Percentiles rank a stretch among this genome's conserved stretches.
Conservation (phyloP, 2,797 vertebrate genomes). For the Pseudopleuronectes americanus region DNA sequence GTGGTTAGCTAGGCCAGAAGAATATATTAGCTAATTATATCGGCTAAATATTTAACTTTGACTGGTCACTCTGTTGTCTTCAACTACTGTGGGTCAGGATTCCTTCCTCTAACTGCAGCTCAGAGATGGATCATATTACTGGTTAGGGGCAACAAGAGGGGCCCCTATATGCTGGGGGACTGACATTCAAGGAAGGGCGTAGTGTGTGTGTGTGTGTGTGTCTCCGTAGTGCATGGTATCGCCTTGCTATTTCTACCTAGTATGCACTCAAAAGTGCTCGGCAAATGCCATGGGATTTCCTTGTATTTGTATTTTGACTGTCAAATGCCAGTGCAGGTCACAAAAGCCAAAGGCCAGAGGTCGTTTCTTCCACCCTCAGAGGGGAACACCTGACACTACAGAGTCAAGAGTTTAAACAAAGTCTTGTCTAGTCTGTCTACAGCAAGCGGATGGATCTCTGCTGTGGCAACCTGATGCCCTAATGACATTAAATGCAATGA, state of each 20-base stretch:
- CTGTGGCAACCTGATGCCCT: slow-evolving; percentile 15
- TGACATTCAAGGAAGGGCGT: slow-evolving; percentile 46
- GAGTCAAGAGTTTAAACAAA: slow-evolving; percentile 77
- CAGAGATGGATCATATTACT: slow-evolving; percentile 68
- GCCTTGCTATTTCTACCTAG: slow-evolving; percentile 9
- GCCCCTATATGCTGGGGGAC: slow-evolving; percentile 39
- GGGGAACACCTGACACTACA: slow-evolving; percentile 62
- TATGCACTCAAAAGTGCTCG: slow-evolving; percentile 29
- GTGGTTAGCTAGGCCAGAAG: not conserved
- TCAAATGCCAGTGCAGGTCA: slow-evolving; percentile 21
- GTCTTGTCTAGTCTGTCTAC: slow-evolving; percentile 51
- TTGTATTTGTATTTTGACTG: slow-evolving; percentile 29
- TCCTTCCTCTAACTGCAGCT: slow-evolving; percentile 54
- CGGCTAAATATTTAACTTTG: slow-evolving; percentile 30
- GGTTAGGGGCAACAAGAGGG: slow-evolving; percentile 55
- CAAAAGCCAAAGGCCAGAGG: slow-evolving; percentile 52
- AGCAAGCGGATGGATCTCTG: not conserved
- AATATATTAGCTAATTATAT: slow-evolving; percentile 24
- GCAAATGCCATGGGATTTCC: slow-evolving; percentile 34
- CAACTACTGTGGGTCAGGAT: slow-evolving; percentile 51
- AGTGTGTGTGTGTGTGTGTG: slow-evolving; percentile 4
- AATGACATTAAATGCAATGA: slow-evolving; percentile 16
- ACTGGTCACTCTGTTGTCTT: slow-evolving; percentile 49
- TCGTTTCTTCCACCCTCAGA: slow-evolving; percentile 32
- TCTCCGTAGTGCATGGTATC: not conserved